A percentile compares a stretch with the other conserved stretches of the same genome.
Evolutionary conservation across 2,113 vertebrate species (phyloP).

Genomic region (Hyaena hyaena): DNA sequence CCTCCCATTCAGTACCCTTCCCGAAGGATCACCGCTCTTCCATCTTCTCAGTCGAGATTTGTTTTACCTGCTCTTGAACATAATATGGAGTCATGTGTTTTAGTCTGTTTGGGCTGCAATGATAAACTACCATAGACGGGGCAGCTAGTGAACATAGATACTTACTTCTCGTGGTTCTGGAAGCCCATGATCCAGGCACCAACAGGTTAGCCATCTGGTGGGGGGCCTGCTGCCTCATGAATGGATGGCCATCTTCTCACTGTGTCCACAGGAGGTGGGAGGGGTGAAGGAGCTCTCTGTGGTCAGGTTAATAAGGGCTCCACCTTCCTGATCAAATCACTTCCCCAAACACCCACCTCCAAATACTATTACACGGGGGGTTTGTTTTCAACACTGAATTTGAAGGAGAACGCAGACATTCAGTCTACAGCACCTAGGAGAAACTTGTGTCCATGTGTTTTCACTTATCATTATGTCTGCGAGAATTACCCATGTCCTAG

Average conservation of each 20-base stretch:
- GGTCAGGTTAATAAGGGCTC: neutral
- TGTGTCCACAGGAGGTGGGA: neutral
- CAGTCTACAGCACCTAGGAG: too few relatives aligned
- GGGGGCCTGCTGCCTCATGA: neutral
- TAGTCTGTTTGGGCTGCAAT: too few relatives aligned
- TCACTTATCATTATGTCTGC: too few relatives aligned
- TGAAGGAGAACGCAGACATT: too few relatives aligned
- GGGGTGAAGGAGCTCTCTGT: neutral
- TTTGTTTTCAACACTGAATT: neutral
- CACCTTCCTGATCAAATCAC: neutral
- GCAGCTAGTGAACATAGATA: neutral
- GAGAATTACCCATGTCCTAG: too few relatives aligned
- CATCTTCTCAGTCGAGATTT: neutral
- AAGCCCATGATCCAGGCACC: neutral
- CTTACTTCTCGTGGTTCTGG: too few relatives aligned
- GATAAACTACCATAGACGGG: neutral
- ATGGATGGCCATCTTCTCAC: neutral
- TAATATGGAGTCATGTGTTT: neutral
- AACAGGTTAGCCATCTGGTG: neutral
- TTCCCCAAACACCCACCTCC: neutral
- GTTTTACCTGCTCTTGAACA: neutral
- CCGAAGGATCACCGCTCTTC: neutral
- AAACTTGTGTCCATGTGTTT: too few relatives aligned
- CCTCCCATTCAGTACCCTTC: too few relatives aligned
- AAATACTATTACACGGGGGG: neutral